A percentile compares a stretch with the other conserved stretches of the same genome.
phyloP scores from a whole-genome alignment of 92 coral and sea anemone species.

The Parazoanthus swiftii region DNA sequence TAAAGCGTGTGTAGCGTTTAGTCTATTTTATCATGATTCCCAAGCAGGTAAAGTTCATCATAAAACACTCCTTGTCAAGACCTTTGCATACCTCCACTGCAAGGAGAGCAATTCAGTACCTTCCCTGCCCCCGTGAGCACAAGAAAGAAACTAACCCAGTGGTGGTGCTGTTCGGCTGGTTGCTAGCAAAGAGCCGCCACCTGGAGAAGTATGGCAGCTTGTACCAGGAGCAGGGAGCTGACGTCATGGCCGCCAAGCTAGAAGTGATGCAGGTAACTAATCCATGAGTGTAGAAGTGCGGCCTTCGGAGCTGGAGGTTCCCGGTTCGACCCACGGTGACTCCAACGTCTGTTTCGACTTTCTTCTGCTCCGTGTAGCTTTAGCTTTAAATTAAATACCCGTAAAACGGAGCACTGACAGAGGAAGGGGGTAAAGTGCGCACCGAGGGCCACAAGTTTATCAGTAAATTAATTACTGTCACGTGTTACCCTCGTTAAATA shows the following conservation, averaged over 20 bases:
- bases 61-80: slow-evolving; percentile 13
- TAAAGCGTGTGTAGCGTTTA: neutral
- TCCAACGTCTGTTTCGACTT: too few species aligned
- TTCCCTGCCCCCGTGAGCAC: slow-evolving; percentile 64
- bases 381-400: too few species aligned
- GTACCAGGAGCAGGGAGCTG: slow-evolving; percentile 90
- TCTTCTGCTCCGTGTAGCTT: too few species aligned
- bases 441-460: too few species aligned
- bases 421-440: too few species aligned
- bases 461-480: too few species aligned
- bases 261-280: slow-evolving; percentile 78
- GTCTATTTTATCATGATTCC: neutral
- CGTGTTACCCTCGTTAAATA: too few species aligned
- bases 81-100: slow-evolving; percentile 55
- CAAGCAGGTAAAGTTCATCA: neutral
- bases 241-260: slow-evolving; percentile 82
- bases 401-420: too few species aligned
- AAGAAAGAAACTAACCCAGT: slow-evolving; percentile 62
- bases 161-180: slow-evolving; percentile 93
- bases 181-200: slow-evolving; percentile 88
- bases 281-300: neutral
- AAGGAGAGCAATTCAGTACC: slow-evolving; percentile 43
- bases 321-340: too few species aligned
- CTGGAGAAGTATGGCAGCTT: slow-evolving; percentile 86
- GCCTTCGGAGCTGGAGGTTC: too few species aligned